Percentiles rank a stretch among this genome's conserved stretches.
phyloP scores from a whole-genome alignment of 2,797 vertebrate genomes.

The Myotis myotis region DNA sequence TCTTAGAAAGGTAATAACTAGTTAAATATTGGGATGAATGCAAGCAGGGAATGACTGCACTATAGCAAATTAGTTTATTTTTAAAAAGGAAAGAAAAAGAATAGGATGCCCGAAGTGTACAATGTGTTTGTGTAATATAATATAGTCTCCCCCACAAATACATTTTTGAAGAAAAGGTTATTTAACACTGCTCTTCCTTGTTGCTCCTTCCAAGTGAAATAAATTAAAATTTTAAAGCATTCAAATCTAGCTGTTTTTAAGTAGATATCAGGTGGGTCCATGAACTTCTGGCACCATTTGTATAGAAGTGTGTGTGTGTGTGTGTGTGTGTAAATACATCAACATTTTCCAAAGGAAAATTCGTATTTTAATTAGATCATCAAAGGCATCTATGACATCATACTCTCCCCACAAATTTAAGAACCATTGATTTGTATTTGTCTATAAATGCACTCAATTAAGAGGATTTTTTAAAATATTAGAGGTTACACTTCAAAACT shows the following conservation, averaged over 20 bases:
- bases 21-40: conserved; percentile 69
- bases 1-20: conserved; percentile 64
- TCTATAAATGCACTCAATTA: not conserved
- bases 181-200: conserved; percentile 29
- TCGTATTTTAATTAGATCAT: not conserved
- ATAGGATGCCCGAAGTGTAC: not conserved
- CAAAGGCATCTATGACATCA: not conserved
- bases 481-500: not conserved
- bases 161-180: conserved; percentile 21
- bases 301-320: not conserved
- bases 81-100: not conserved
- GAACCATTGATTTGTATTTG: not conserved
- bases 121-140: conserved; percentile 13
- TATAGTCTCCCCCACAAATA: not conserved
- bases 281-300: not conserved
- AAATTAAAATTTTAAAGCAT: conserved; percentile 37
- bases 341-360: not conserved
- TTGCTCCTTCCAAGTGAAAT: conserved; percentile 44
- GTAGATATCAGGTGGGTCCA: not conserved
- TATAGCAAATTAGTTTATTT: conserved; percentile 58
- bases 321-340: not conserved
- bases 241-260: conserved; percentile 37
- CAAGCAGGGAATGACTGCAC: conserved; percentile 23
- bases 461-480: not conserved
- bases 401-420: not conserved